These are phyloP conservation scores for Toxostoma redivivum DNA, from an alignment of 2,113 vertebrate species.

Conservation along the genomic window DNA sequence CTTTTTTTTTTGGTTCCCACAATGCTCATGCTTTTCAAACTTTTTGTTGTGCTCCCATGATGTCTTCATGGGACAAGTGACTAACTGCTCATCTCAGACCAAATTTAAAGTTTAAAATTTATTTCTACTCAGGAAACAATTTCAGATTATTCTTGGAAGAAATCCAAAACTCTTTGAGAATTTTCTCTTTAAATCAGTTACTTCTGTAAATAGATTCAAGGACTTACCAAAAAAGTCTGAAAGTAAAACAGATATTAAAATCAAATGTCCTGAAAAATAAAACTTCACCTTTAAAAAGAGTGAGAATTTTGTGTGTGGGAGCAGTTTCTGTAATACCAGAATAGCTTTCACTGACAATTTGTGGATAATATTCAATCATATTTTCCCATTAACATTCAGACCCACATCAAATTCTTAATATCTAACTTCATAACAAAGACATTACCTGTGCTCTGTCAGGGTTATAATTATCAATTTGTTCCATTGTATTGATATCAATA, in stretches of 20 bases:
- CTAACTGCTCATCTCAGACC: neutral
- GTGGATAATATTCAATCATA: neutral
- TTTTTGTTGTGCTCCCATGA: neutral
- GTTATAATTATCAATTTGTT: conserved; percentile 84
- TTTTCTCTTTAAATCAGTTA: neutral
- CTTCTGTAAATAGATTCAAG: neutral
- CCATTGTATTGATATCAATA: conserved; percentile 84
- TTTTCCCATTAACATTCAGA: neutral
- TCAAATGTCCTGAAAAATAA: neutral
- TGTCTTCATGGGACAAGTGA: neutral
- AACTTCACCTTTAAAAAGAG: neutral
- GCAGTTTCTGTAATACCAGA: neutral
- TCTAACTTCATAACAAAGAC: neutral
- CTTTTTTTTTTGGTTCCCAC: neutral
- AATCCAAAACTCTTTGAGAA: neutral
- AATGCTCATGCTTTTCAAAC: neutral
- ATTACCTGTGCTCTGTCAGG: conserved; percentile 75
- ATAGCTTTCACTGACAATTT: neutral
- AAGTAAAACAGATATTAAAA: neutral
- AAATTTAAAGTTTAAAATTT: neutral
- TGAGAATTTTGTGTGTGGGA: neutral
- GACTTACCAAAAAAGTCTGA: neutral
- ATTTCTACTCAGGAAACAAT: neutral
- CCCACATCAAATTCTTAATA: neutral
- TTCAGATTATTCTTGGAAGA: neutral